These are phyloP conservation scores for Drosophila heteroneura DNA, from an alignment of 2,888 invertebrate species.

Conservation along the genomic window DNA sequence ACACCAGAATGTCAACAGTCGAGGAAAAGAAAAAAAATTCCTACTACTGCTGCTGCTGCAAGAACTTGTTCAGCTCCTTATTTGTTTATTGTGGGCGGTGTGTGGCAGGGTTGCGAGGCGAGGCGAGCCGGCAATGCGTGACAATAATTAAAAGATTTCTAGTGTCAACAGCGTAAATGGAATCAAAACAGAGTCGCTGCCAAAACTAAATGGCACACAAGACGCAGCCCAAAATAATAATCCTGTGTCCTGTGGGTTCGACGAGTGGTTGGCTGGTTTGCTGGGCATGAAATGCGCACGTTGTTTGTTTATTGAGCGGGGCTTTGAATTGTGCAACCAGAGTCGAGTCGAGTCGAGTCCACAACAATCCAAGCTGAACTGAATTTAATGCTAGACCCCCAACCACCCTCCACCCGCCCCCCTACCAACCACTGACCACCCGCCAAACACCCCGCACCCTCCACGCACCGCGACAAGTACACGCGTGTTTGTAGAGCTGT, in stretches of 20 bases:
- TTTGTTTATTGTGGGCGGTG: conserved; percentile 50
- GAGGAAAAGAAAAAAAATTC: conserved; percentile 12
- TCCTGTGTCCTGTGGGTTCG: conserved; percentile 16
- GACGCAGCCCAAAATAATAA: conserved; percentile 40
- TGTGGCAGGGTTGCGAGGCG: conserved; percentile 22
- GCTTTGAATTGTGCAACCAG: conserved; percentile 70
- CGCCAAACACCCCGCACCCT: not conserved
- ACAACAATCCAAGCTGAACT: conserved; percentile 21
- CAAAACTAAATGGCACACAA: conserved; percentile 59
- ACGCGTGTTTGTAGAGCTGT: conserved; percentile 69
- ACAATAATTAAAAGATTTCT: conserved; percentile 79
- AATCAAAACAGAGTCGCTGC: conserved; percentile 75
- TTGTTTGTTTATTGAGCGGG: conserved; percentile 76
- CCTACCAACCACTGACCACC: not conserved
- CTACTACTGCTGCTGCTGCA: conserved; percentile 17
- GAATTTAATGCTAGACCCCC: conserved; percentile 48
- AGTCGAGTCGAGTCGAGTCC: conserved; percentile 42
- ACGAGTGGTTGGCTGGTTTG: conserved; percentile 2
- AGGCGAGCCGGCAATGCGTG: conserved; percentile 46
- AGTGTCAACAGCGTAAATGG: conserved; percentile 79
- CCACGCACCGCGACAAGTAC: conserved; percentile 66
- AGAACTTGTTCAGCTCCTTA: conserved; percentile 1
- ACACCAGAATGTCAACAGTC: conserved; percentile 54
- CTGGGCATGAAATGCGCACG: conserved; percentile 69
- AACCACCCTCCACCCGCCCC: not conserved